Evolutionary conservation across 2,113 vertebrate species (phyloP).

Genomic region (Muntiacus muntjak): DNA sequence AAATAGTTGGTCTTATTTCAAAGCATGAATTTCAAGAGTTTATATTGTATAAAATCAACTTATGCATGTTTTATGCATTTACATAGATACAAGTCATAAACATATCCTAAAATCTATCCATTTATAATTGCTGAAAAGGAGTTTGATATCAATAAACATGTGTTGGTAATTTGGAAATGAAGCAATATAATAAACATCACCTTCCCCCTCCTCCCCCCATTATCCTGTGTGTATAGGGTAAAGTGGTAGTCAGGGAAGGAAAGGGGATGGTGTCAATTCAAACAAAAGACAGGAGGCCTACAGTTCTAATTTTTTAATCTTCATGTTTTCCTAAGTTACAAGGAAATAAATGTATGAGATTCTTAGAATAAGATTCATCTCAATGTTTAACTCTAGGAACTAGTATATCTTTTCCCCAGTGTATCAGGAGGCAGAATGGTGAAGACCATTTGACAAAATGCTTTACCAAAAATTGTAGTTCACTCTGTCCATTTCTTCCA

Average conservation of each 20-base stretch:
- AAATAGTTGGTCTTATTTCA: background rate
- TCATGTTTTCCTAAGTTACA: background rate
- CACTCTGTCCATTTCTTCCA: background rate
- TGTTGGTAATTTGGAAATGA: background rate
- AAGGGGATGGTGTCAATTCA: background rate
- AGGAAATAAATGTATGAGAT: background rate
- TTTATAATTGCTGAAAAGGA: background rate
- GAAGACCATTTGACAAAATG: background rate
- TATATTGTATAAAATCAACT: background rate
- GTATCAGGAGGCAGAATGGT: background rate
- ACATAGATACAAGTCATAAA: background rate
- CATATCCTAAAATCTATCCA: background rate
- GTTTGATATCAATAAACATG: background rate
- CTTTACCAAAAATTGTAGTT: background rate
- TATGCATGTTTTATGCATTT: background rate
- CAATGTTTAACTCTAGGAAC: background rate
- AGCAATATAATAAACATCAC: background rate
- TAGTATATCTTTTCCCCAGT: background rate
- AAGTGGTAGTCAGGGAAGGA: background rate
- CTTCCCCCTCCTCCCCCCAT: accelerated
- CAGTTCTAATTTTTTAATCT: background rate
- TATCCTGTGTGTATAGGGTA: background rate
- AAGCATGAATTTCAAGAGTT: background rate
- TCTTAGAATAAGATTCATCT: background rate
- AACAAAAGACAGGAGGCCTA: background rate